Conservation (phyloP, 2,113 vertebrate species). For the Actenoides hombroni region DNA sequence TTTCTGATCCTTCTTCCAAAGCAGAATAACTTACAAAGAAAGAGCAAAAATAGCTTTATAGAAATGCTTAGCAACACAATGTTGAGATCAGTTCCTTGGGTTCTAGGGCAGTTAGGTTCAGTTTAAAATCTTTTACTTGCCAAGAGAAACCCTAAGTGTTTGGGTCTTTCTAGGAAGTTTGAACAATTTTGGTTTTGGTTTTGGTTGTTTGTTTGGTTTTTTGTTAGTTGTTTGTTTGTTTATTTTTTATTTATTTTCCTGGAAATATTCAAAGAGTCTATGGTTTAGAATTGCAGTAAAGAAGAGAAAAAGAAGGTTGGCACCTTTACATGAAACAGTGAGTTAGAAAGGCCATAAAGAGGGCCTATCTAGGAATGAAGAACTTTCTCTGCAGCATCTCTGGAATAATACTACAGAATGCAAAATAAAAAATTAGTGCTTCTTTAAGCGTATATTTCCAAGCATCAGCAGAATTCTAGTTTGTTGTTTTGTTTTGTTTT, state of each 20-base stretch:
- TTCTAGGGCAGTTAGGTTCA: background rate
- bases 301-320: background rate
- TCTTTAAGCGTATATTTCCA: background rate
- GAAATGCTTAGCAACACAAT: background rate
- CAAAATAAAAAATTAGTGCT: rapidly evolving
- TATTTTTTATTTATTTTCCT: too few relatives aligned
- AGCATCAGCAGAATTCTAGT: background rate
- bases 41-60: background rate
- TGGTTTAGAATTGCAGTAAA: background rate
- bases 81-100: background rate
- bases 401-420: background rate
- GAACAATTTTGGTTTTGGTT: too few relatives aligned
- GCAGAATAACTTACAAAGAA: background rate
- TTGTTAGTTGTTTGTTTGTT: too few relatives aligned
- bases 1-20: background rate
- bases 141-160: background rate
- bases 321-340: background rate
- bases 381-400: background rate
- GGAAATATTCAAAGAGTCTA: background rate
- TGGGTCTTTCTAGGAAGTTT: background rate
- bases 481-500: too few relatives aligned
- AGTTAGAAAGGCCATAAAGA: background rate
- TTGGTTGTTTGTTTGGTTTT: too few relatives aligned
- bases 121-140: background rate
- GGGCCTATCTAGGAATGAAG: background rate